Percentiles rank a stretch among this genome's conserved stretches.
Conservation (phyloP, 1,140 invertebrate species). For the Argopecten irradians region DNA sequence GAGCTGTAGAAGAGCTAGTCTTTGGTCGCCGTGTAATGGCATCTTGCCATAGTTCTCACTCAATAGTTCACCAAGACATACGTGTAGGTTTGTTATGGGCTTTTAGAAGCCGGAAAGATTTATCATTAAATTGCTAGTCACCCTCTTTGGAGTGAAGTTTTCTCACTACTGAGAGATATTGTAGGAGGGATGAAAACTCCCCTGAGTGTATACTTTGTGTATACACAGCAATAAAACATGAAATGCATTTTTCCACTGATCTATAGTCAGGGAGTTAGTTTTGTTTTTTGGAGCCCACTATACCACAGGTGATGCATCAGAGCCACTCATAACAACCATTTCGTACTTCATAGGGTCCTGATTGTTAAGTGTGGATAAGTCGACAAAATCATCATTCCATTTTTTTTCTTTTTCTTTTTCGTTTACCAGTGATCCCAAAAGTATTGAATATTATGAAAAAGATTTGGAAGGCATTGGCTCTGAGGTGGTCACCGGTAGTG, state of each 20-base stretch:
- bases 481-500: background rate
- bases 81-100: too few species aligned
- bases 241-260: constrained; percentile 39
- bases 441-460: background rate
- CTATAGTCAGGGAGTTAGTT: background rate
- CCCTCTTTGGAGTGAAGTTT: constrained; percentile 3
- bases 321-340: background rate
- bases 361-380: constrained; percentile 5
- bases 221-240: constrained; percentile 37
- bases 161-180: constrained; percentile 26
- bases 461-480: background rate
- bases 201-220: constrained; percentile 35
- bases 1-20: background rate
- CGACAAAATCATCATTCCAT: constrained; percentile 39
- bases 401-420: constrained; percentile 35
- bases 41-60: background rate
- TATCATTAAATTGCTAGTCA: constrained; percentile 1
- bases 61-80: background rate
- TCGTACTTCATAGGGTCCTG: constrained; percentile 18
- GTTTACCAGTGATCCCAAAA: background rate
- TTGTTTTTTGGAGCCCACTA: background rate
- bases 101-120: background rate
- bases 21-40: background rate
- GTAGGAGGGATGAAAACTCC: constrained; percentile 27
- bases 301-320: background rate